Percentiles rank a stretch among this genome's conserved stretches.
Conservation (phyloP, 2,797 vertebrate genomes). For the Poeciliopsis infans region DNA sequence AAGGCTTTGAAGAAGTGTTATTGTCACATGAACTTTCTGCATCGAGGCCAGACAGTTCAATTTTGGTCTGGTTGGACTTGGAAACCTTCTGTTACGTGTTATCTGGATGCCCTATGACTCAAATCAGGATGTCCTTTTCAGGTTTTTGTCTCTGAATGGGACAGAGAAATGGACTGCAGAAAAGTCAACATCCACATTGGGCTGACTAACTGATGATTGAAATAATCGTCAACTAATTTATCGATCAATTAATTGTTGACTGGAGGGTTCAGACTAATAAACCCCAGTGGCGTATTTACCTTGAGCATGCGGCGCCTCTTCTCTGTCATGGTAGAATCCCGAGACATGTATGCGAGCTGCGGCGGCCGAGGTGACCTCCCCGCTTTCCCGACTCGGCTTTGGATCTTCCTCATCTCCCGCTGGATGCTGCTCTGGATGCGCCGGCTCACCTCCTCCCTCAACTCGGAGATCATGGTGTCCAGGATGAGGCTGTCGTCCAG, state of each 20-base stretch:
- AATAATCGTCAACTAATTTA: too few relatives aligned
- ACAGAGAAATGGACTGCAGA: not conserved
- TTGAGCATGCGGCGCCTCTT: constrained; percentile 82
- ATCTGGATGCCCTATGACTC: not conserved
- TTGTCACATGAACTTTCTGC: not conserved
- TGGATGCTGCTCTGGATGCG: constrained; percentile 85
- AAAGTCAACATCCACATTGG: not conserved
- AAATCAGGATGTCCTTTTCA: not conserved
- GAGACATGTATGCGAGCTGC: constrained; percentile 30
- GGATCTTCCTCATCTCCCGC: constrained; percentile 85
- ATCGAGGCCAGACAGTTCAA: not conserved
- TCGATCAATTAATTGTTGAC: too few relatives aligned
- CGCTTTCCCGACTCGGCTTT: constrained; percentile 58
- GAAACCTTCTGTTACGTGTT: not conserved
- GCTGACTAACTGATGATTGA: too few relatives aligned
- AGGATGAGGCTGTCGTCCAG: constrained; percentile 81
- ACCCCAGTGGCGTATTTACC: constrained; percentile 43
- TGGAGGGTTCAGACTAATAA: too few relatives aligned
- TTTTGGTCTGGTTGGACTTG: not conserved
- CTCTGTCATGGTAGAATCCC: constrained; percentile 79
- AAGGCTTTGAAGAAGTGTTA: not conserved
- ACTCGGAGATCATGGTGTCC: constrained; percentile 86
- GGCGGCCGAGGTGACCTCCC: constrained; percentile 68
- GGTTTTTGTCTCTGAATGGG: not conserved
- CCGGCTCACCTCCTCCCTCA: constrained; percentile 85